Evolutionary conservation across 2,113 vertebrate species (phyloP).

Genomic region (Copsychus sechellarum): DNA sequence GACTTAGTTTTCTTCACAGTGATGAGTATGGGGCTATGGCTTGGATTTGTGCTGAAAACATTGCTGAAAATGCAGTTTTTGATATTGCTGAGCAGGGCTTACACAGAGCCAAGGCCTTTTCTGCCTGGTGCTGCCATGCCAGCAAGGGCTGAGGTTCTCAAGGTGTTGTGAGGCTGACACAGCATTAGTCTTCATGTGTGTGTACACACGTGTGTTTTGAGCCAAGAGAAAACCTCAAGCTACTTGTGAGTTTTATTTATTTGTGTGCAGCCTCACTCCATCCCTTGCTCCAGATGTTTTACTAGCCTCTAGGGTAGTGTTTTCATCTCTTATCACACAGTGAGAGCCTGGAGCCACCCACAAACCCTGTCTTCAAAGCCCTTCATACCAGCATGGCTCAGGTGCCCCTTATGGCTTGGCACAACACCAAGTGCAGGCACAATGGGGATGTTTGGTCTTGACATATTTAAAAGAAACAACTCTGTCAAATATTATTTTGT

Average conservation of each 20-base stretch:
- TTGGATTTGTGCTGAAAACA: background rate
- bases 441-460: background rate
- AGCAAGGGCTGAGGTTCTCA: background rate
- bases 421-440: fast-evolving
- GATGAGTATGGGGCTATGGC: fast-evolving
- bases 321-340: background rate
- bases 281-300: background rate
- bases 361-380: fast-evolving
- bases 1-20: background rate
- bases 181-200: background rate
- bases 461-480: background rate
- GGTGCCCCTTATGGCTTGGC: background rate
- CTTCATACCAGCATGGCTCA: fast-evolving
- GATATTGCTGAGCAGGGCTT: background rate
- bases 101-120: background rate
- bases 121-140: background rate
- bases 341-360: background rate
- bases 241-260: background rate
- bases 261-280: background rate
- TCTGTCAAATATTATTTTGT: background rate
- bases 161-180: background rate
- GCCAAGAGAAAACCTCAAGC: background rate
- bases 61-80: background rate
- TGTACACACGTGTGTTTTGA: background rate
- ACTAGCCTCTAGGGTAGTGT: background rate